Evolutionary conservation across 2,797 vertebrate species (phyloP), one percentile per base, ranked within the genome.

Genomic region (Sylvia borin): DNA sequence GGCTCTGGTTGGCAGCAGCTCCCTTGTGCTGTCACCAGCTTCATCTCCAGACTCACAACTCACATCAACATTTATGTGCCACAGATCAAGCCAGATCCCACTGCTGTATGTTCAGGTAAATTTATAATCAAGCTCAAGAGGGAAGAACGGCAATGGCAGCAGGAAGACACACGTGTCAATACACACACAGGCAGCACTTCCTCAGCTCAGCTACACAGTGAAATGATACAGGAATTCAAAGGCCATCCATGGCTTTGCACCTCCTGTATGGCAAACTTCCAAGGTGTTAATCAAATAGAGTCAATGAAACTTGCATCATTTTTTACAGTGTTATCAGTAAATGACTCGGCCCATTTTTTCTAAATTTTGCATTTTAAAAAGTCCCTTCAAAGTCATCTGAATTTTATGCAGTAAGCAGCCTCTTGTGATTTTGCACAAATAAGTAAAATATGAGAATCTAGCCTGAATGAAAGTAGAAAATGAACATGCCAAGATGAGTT

Each of bases 401-500:
- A 74, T 88, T 91, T 83, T 32, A 61, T 15, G 43, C 32, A 83
- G 25, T 54, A 77, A 68, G 50, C 29, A 93, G 61, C 27, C 42
- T 78, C 51, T 26, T 67, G 51, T 10, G 27, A 50, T 67, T 91
- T 93, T 65, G 88, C 27, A 81, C 25, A 71, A n/a, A n/a, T 32
- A 77, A 74, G 36, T 75, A 87, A 80, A 40, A 74, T 18, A 18
- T 12, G 18, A 75, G 43, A 91, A 47, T 65, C 15, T 51, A 93
- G 67, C 25, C n/a, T 66, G 68, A 85, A 76, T 11, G 11, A 77
- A 91, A 88, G 45, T 3, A 74, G 79, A 92, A 91, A 91, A 91
- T 65, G 57, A 97, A 91, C 58, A 70, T 60, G 67, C 67, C 92
- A 95, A 92, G 43, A 70, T 73, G 50, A 87, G 67, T 75, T 91